Evolutionary conservation across 2,797 vertebrate genomes (phyloP).

Genomic region (Halcyon leucocephala): DNA sequence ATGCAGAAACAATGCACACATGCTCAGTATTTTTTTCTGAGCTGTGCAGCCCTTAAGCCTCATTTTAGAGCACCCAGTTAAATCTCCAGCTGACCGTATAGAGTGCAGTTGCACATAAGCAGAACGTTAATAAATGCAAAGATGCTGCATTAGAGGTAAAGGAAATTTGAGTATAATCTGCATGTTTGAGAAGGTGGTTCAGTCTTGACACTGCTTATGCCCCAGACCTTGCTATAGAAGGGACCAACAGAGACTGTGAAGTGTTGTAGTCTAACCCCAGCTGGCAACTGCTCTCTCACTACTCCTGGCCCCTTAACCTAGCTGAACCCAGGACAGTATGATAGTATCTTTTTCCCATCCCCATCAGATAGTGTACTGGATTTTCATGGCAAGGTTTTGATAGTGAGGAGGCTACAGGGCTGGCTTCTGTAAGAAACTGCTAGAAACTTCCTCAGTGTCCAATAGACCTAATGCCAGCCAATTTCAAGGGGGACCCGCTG

Average conservation of each 20-base stretch:
- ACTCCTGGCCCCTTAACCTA: background rate
- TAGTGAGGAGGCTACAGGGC: background rate
- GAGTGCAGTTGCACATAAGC: background rate
- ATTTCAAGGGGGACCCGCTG: fast-evolving
- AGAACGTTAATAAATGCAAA: background rate
- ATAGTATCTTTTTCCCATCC: background rate
- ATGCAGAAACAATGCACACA: fast-evolving
- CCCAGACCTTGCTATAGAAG: background rate
- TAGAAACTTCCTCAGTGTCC: background rate
- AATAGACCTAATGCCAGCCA: fast-evolving
- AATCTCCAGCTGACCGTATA: background rate
- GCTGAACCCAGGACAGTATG: background rate
- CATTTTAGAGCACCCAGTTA: background rate
- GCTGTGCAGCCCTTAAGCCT: fast-evolving
- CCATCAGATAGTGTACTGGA: fast-evolving
- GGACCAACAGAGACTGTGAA: background rate
- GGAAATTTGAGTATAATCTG: background rate
- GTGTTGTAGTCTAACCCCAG: background rate
- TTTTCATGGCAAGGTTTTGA: background rate
- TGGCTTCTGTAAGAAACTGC: background rate
- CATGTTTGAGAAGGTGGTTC: background rate
- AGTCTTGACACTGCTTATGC: background rate
- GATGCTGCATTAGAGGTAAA: background rate
- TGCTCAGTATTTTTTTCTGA: background rate
- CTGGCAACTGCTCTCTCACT: background rate